Evolutionary conservation across 2,797 vertebrate genomes (phyloP).

Genomic region (Leptoclinus maculatus): DNA sequence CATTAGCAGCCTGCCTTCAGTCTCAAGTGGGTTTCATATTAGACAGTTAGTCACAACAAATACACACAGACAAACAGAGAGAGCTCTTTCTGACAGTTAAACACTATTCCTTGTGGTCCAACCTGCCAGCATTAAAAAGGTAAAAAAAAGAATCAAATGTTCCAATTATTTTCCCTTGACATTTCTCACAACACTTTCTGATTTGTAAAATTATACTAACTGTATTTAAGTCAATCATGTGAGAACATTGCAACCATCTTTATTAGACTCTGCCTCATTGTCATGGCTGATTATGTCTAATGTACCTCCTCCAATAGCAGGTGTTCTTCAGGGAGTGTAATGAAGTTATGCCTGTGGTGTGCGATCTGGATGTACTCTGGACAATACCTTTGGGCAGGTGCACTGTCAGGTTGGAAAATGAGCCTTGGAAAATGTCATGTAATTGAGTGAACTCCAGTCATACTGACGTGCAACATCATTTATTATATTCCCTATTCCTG

Average conservation of each 20-base stretch:
- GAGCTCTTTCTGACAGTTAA: constrained; percentile 27
- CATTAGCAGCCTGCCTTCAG: constrained; percentile 36
- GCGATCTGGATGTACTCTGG: constrained; percentile 59
- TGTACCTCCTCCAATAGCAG: constrained; percentile 2
- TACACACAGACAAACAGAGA: not conserved
- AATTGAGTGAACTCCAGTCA: constrained; percentile 25
- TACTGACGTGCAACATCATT: constrained; percentile 11
- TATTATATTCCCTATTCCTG: constrained; percentile 3
- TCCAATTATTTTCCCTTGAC: not conserved
- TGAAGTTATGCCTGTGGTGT: constrained; percentile 24
- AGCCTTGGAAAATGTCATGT: constrained; percentile 38
- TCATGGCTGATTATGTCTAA: constrained; percentile 8
- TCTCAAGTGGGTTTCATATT: constrained; percentile 24
- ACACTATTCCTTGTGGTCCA: constrained; percentile 13
- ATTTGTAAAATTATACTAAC: not conserved
- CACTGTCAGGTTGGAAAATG: constrained; percentile 38
- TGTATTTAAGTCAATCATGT: not conserved
- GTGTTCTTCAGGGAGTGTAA: constrained; percentile 12
- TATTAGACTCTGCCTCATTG: not conserved
- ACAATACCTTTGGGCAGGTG: constrained; percentile 63
- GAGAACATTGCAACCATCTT: not conserved
- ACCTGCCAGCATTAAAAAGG: constrained; percentile 8
- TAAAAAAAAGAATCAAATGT: not conserved
- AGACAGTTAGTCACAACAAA: constrained; percentile 21
- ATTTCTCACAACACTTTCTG: not conserved